These are phyloP conservation scores for Venustaconcha ellipsiformis DNA, from an alignment of 1,140 invertebrate genomes.

Conservation along the genomic window DNA sequence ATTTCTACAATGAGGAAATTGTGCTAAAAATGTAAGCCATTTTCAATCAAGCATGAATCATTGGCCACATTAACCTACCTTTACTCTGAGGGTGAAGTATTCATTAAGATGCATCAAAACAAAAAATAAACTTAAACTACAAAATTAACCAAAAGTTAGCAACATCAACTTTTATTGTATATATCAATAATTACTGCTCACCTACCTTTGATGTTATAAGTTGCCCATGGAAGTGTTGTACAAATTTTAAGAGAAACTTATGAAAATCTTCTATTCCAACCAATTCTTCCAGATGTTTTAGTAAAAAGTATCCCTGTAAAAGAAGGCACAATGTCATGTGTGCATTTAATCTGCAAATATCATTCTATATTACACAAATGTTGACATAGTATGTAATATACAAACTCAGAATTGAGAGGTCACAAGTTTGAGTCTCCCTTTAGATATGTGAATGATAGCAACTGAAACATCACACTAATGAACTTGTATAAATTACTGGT, in stretches of 20 bases:
- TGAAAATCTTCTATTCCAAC: neutral
- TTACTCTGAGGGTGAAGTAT: too few species aligned
- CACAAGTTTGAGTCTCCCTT: neutral
- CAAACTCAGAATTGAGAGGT: neutral
- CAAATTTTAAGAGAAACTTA: slow-evolving; percentile 6
- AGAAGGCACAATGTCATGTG: neutral
- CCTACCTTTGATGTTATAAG: slow-evolving; percentile 21
- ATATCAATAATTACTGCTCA: neutral
- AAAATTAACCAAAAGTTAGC: too few species aligned
- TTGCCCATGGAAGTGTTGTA: slow-evolving; percentile 1
- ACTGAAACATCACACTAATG: too few species aligned
- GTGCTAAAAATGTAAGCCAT: too few species aligned
- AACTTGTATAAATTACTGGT: too few species aligned
- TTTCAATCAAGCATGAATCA: too few species aligned
- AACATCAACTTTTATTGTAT: too few species aligned
- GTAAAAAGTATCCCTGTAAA: slow-evolving; percentile 69
- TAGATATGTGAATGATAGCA: neutral
- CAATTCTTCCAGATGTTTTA: slow-evolving; percentile 49
- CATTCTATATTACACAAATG: neutral
- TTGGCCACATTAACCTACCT: too few species aligned
- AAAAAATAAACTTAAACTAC: too few species aligned
- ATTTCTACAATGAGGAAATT: too few species aligned
- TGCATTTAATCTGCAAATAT: neutral
- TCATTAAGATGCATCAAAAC: too few species aligned
- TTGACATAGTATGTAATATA: neutral